These are phyloP conservation scores for Lamproptera curius DNA, from an alignment of 2,888 invertebrate species.

Conservation along the genomic window DNA sequence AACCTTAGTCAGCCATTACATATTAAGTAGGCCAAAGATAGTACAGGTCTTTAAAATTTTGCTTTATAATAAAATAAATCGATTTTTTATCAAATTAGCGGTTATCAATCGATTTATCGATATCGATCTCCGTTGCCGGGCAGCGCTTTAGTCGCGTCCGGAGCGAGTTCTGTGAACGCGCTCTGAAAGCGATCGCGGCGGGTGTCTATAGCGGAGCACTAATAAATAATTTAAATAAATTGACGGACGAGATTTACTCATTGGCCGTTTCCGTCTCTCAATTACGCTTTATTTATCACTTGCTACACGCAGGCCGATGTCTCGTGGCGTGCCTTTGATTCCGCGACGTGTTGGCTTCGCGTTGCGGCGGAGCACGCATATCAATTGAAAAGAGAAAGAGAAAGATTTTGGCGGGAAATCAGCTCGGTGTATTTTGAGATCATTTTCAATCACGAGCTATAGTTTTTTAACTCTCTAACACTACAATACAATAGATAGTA, in stretches of 20 bases:
- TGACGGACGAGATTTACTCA: constrained; percentile 79
- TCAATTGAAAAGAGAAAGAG: no score
- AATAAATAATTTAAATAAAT: constrained; percentile 79
- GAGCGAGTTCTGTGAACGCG: constrained; percentile 59
- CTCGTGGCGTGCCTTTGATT: constrained; percentile 33
- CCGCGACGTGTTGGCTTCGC: constrained; percentile 22
- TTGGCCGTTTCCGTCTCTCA: constrained; percentile 77
- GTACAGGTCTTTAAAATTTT: no score
- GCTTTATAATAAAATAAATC: no score
- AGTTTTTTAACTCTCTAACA: no score
- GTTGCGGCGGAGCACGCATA: constrained; percentile 4
- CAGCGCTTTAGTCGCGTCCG: constrained; percentile 53
- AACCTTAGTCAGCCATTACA: no score
- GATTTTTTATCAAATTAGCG: no score
- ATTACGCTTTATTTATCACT: constrained; percentile 78
- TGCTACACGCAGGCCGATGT: constrained; percentile 61
- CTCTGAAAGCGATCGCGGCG: constrained; percentile 69
- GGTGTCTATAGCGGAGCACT: constrained; percentile 76
- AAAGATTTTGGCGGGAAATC: no score
- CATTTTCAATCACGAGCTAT: no score
- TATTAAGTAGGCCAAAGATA: no score
- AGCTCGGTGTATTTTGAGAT: no score
- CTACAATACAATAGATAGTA: no score
- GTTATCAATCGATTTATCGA: constrained; percentile 31
- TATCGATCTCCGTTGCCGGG: constrained; percentile 35